phyloP scores from a whole-genome alignment of 2,888 invertebrate genomes.

The Orchestes rusci region DNA sequence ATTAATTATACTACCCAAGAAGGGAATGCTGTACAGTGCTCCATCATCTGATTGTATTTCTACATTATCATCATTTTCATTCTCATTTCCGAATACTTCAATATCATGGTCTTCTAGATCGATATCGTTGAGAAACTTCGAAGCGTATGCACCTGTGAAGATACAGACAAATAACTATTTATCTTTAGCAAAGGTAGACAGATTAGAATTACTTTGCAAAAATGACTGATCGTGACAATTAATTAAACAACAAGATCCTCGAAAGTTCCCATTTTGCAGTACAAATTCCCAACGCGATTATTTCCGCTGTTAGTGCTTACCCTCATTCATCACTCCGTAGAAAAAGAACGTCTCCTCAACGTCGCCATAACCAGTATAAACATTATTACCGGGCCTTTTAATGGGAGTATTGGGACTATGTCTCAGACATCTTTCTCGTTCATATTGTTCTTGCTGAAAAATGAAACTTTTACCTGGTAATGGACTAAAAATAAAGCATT shows the following conservation, averaged over 20 bases:
- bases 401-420: constrained; percentile 23
- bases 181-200: too few species aligned
- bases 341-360: constrained; percentile 37
- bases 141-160: constrained; percentile 33
- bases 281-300: too few species aligned
- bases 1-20: constrained; percentile 27
- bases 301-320: too few species aligned
- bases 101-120: constrained; percentile 26
- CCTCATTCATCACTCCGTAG: constrained; percentile 40
- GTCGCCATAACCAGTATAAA: constrained; percentile 40
- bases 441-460: constrained; percentile 34
- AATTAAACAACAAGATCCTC: too few species aligned
- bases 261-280: too few species aligned
- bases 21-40: constrained; percentile 22
- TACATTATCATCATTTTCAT: too few species aligned
- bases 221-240: too few species aligned
- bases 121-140: constrained; percentile 34
- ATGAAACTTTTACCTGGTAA: too few species aligned
- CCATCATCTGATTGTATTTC: constrained; percentile 27
- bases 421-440: constrained; percentile 33
- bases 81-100: constrained; percentile 11
- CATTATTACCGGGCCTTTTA: constrained; percentile 35
- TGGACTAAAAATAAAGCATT: too few species aligned
- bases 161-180: too few species aligned
- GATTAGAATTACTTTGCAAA: too few species aligned